phyloP scores from a whole-genome alignment of 2,113 vertebrate genomes.

The Microcebus murinus region DNA sequence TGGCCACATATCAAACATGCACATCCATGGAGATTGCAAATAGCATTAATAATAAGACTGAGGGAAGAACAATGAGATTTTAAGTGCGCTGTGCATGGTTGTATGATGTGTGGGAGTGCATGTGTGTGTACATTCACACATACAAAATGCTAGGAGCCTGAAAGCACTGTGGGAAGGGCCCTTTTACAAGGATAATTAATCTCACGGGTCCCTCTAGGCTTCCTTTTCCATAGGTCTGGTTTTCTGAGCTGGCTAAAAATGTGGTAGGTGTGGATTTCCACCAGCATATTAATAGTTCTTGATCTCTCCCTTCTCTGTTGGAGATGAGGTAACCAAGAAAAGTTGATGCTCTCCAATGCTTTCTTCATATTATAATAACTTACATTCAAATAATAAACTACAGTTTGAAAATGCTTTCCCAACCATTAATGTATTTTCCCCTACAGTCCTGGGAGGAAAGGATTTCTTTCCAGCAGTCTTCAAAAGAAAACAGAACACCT shows the following conservation, averaged over 20 bases:
- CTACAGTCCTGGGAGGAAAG: not conserved
- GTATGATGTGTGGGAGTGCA: not conserved
- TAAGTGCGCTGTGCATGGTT: not conserved
- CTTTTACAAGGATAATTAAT: conserved; percentile 58
- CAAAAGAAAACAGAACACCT: not conserved
- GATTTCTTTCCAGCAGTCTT: not conserved
- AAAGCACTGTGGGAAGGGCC: not conserved
- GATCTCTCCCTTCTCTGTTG: not conserved
- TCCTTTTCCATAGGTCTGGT: not conserved
- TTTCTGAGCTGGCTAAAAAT: conserved; percentile 27
- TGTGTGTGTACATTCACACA: not conserved
- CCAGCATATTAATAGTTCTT: not conserved
- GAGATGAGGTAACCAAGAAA: conserved; percentile 32
- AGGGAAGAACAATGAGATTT: conserved; percentile 32
- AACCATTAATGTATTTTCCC: not conserved
- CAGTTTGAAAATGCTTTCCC: not conserved
- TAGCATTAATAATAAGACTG: conserved; percentile 21
- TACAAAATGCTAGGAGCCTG: not conserved
- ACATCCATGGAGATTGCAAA: not conserved
- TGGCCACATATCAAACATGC: not conserved
- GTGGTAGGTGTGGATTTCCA: not conserved
- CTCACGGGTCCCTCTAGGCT: not conserved
- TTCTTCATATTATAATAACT: not conserved
- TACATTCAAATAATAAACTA: not conserved
- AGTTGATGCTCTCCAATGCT: not conserved